Conservation (phyloP, 2,113 vertebrate species). For the Stercorarius parasiticus region DNA sequence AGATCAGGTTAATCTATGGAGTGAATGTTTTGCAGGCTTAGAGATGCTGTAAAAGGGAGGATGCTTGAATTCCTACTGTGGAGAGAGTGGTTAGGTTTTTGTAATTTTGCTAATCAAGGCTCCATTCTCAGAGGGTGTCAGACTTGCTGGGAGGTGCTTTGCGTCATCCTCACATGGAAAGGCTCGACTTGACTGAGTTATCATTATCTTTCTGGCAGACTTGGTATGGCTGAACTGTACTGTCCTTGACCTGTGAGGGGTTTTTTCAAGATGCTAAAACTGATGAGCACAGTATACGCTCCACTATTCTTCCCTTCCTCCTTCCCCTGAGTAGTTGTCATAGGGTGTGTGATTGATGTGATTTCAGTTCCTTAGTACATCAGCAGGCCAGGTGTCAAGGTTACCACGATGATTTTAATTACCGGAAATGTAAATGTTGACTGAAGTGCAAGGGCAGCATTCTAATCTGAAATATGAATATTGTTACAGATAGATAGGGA, state of each 20-base stretch:
- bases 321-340: neutral
- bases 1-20: neutral
- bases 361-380: neutral
- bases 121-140: neutral
- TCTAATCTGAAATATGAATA: neutral
- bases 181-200: neutral
- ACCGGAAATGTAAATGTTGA: neutral
- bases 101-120: neutral
- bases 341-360: accelerated
- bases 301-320: neutral
- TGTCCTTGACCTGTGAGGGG: neutral
- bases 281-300: neutral
- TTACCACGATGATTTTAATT: neutral
- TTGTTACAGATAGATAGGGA: neutral
- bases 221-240: neutral
- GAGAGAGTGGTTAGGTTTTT: neutral
- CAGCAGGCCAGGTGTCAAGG: neutral
- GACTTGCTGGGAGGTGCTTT: neutral
- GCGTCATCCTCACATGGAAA: neutral
- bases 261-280: neutral
- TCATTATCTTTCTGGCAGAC: neutral
- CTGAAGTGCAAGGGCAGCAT: neutral
- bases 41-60: neutral
- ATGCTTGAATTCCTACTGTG: neutral
- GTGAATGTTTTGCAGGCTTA: neutral